phyloP scores from a whole-genome alignment of 1,140 invertebrate genomes.

The Eulimnadia texana region DNA sequence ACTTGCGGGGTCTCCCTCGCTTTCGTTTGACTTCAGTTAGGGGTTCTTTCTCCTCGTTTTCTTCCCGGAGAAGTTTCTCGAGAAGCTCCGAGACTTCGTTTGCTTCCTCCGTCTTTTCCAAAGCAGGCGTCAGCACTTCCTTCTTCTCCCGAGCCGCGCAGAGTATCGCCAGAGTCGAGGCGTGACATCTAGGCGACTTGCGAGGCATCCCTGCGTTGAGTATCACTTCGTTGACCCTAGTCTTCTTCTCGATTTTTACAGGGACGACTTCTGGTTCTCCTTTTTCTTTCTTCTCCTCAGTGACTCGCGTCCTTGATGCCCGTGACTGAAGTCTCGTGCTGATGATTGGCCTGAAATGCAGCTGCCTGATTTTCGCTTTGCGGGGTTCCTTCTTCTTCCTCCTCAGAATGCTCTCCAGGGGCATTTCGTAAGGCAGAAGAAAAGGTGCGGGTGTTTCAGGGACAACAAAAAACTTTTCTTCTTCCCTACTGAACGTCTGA shows the following conservation, averaged over 20 bases:
- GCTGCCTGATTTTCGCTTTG: slow-evolving; percentile 28
- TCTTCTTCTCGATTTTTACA: slow-evolving; percentile 18
- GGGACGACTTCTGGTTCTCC: not conserved
- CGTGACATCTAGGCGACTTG: slow-evolving; percentile 71
- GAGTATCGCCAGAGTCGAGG: slow-evolving; percentile 64
- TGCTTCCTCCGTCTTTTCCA: not conserved
- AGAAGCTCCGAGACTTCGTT: not conserved
- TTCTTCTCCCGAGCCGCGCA: slow-evolving; percentile 26
- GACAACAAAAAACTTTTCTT: not conserved
- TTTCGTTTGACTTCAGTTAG: not conserved
- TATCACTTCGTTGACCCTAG: slow-evolving; percentile 23
- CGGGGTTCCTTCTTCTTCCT: slow-evolving; percentile 18
- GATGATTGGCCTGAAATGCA: slow-evolving; percentile 6
- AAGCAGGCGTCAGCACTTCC: not conserved
- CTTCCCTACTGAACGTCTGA: slow-evolving; percentile 3
- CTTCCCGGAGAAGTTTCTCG: not conserved
- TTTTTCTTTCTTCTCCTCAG: slow-evolving; percentile 19
- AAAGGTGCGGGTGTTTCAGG: slow-evolving; percentile 30
- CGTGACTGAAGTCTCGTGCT: slow-evolving; percentile 6
- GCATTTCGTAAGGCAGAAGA: slow-evolving; percentile 58
- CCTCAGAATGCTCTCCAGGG: slow-evolving; percentile 6
- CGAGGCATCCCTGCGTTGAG: slow-evolving; percentile 39
- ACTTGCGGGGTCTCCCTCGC: slow-evolving; percentile 1
- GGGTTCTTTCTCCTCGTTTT: not conserved
- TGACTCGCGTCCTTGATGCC: slow-evolving; percentile 18